A percentile compares a stretch with the other conserved stretches of the same genome.
These are phyloP conservation scores for Rhingia campestris DNA, from an alignment of 2,888 invertebrate species.

Conservation along the genomic window DNA sequence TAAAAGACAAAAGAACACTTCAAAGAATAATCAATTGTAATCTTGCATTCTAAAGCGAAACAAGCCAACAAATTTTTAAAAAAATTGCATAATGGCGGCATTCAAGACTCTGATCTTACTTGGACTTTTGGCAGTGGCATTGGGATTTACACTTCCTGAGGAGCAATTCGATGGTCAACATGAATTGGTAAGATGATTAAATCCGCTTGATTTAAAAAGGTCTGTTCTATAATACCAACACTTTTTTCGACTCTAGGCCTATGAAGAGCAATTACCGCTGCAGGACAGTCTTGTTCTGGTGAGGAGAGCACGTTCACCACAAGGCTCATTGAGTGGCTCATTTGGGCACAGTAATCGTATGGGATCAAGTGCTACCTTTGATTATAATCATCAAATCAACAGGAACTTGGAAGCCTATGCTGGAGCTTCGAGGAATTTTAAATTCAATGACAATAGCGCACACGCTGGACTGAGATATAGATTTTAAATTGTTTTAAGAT, in stretches of 20 bases:
- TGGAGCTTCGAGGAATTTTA: neutral
- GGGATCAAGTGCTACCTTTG: neutral
- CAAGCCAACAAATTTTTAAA: neutral
- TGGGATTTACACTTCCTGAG: conserved; percentile 9
- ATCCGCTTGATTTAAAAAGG: neutral
- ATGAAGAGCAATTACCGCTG: neutral
- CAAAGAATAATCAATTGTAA: conserved; percentile 21
- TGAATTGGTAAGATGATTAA: neutral
- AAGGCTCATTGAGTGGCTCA: neutral
- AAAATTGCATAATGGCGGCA: neutral
- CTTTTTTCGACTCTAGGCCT: neutral
- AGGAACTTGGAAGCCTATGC: conserved; percentile 5
- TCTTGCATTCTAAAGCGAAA: conserved; percentile 12
- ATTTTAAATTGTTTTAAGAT: too few species aligned
- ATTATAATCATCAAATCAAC: neutral
- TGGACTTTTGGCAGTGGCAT: conserved; percentile 2
- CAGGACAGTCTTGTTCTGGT: neutral
- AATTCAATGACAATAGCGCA: neutral
- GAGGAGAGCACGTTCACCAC: neutral
- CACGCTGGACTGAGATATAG: neutral
- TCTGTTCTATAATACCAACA: too few species aligned
- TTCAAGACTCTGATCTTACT: conserved; percentile 20
- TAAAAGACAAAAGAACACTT: neutral
- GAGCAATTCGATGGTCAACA: conserved; percentile 3
- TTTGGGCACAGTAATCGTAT: neutral